phyloP scores from a whole-genome alignment of 1,140 invertebrate species.

The Bombus cullumanus region DNA sequence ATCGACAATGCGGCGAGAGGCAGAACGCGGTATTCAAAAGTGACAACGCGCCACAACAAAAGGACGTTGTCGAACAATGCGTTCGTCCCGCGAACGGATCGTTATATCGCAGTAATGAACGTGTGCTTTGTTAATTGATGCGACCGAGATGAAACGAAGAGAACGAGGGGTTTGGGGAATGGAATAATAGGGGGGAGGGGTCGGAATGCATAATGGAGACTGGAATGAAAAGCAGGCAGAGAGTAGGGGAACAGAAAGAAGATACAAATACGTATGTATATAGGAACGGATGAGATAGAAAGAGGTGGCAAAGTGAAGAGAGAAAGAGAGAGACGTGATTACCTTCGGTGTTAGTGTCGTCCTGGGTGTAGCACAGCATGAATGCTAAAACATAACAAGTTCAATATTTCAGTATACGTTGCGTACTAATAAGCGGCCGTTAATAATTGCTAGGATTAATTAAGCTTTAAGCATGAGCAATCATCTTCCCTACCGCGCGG shows the following conservation, averaged over 20 bases:
- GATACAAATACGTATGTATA: conserved; percentile 7
- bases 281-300: conserved; percentile 8
- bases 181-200: no score
- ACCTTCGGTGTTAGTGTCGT: conserved; percentile 94
- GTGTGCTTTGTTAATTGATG: conserved; percentile 59
- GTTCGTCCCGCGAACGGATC: conserved; percentile 18
- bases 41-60: conserved; percentile 34
- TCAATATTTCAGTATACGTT: conserved; percentile 70
- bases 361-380: conserved; percentile 96
- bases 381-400: conserved; percentile 91
- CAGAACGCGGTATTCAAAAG: neutral
- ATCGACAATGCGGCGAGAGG: conserved; percentile 1
- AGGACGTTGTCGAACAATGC: conserved; percentile 34
- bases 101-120: conserved; percentile 52
- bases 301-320: neutral
- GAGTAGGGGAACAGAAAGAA: conserved; percentile 13
- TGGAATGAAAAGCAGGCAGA: conserved; percentile 32
- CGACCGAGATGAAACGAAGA: conserved; percentile 48
- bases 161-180: neutral
- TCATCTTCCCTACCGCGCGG: conserved; percentile 41
- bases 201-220: conserved; percentile 22
- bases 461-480: conserved; percentile 70
- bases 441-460: conserved; percentile 75
- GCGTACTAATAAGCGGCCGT: conserved; percentile 76
- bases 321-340: conserved; percentile 75